These are phyloP conservation scores for Rhinatrema bivittatum DNA, from an alignment of 2,797 vertebrate species.

Conservation along the genomic window DNA sequence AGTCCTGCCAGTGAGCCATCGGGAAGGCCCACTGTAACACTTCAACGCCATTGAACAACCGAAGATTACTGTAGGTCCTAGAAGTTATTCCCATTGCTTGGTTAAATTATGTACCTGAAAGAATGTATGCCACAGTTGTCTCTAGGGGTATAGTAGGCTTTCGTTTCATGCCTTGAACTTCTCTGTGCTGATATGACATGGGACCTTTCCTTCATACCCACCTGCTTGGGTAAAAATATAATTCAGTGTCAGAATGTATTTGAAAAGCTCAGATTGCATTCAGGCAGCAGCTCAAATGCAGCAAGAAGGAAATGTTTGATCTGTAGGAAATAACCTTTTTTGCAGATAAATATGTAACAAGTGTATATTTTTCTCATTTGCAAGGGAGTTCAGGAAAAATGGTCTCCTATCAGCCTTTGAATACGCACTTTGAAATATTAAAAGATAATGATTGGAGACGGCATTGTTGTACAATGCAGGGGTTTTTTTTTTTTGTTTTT, in stretches of 20 bases:
- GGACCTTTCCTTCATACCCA: constrained; percentile 23
- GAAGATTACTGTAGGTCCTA: background rate
- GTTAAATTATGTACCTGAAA: background rate
- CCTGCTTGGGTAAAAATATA: constrained; percentile 39
- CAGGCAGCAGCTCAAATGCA: constrained; percentile 51
- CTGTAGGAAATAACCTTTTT: constrained; percentile 55
- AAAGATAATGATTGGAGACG: constrained; percentile 57
- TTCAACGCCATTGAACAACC: too few species aligned
- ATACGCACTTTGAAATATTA: constrained; percentile 57
- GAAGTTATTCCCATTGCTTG: background rate
- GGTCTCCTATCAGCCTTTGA: constrained; percentile 46
- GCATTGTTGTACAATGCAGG: constrained; percentile 53
- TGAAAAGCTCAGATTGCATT: constrained; percentile 33
- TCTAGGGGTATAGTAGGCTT: constrained; percentile 18
- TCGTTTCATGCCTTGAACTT: background rate
- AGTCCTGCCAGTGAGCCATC: too few species aligned
- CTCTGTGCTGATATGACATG: constrained; percentile 8
- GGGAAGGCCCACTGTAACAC: too few species aligned
- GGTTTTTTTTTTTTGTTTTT: constrained; percentile 62
- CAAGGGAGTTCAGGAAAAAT: constrained; percentile 49
- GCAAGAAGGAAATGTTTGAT: constrained; percentile 57
- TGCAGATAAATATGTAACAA: constrained; percentile 59
- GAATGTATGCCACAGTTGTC: fast-evolving
- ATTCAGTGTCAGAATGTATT: constrained; percentile 35
- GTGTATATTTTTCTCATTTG: constrained; percentile 52